A percentile compares a stretch with the other conserved stretches of the same genome.
phyloP scores from a whole-genome alignment of 2,888 invertebrate genomes.

The Poecilobothrus nobilitatus region DNA sequence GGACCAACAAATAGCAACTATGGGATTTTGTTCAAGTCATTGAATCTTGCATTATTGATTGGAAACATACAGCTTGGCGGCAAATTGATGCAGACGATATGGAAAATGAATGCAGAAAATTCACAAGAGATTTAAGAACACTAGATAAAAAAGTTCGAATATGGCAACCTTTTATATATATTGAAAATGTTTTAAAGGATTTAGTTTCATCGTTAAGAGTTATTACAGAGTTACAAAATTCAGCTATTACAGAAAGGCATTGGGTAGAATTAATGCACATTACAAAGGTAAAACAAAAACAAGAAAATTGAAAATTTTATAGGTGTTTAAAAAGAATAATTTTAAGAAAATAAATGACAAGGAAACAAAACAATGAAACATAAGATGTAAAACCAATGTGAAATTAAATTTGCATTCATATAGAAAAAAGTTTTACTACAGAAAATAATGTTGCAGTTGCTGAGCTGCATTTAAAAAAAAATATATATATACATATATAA shows the following conservation, averaged over 20 bases:
- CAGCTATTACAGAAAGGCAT: conserved; percentile 87
- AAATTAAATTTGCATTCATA: too few relatives aligned
- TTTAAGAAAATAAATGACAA: too few relatives aligned
- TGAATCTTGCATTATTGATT: conserved; percentile 74
- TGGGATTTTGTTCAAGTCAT: conserved; percentile 90
- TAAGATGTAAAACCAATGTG: too few relatives aligned
- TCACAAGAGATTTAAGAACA: conserved; percentile 74
- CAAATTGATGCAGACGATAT: conserved; percentile 90
- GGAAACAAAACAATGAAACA: too few relatives aligned
- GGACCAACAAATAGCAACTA: conserved; percentile 50
- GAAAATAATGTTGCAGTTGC: too few relatives aligned
- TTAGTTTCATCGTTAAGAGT: conserved; percentile 88
- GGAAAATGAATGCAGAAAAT: conserved; percentile 92
- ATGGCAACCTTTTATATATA: conserved; percentile 69
- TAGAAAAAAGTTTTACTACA: too few relatives aligned
- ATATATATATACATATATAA: too few relatives aligned
- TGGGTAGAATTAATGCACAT: conserved; percentile 92
- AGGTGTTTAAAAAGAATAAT: too few relatives aligned
- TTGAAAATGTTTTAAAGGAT: conserved; percentile 80
- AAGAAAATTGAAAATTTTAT: not conserved
- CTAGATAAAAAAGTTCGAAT: conserved; percentile 75
- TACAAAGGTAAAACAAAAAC: conserved; percentile 58
- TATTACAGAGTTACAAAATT: conserved; percentile 89
- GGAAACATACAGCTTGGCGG: conserved; percentile 91
- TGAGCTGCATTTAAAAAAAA: too few relatives aligned